A percentile compares a stretch with the other conserved stretches of the same genome.
These are phyloP conservation scores for Mormyrus lacerda DNA, from an alignment of 2,113 vertebrate genomes.

Conservation along the genomic window DNA sequence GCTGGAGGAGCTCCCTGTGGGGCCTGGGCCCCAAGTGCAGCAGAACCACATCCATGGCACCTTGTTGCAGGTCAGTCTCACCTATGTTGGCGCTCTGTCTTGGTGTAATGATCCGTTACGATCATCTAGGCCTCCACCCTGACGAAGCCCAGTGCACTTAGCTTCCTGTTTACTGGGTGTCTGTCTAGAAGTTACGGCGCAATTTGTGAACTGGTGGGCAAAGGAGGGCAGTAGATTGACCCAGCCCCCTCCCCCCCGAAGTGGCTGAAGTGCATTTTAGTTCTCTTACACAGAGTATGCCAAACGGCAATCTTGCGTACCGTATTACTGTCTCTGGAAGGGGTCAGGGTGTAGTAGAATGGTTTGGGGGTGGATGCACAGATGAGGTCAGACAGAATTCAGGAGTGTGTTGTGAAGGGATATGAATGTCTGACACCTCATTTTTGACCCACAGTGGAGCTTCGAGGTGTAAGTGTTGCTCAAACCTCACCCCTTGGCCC, in stretches of 20 bases:
- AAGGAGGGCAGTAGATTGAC: background rate
- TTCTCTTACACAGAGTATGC: no score
- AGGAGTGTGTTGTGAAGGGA: background rate
- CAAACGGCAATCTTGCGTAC: no score
- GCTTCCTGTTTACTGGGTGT: background rate
- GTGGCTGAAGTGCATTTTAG: background rate
- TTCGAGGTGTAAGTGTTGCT: background rate
- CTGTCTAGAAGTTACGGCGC: background rate
- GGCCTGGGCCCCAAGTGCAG: conserved; percentile 45
- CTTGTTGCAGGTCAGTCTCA: conserved; percentile 72
- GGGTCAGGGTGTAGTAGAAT: background rate
- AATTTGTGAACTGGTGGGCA: background rate
- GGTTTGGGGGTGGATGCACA: background rate
- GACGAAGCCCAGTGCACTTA: background rate
- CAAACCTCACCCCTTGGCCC: background rate
- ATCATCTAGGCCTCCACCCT: background rate
- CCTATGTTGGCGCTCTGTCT: background rate
- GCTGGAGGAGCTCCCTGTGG: conserved; percentile 65
- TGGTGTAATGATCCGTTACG: background rate
- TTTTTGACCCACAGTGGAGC: background rate
- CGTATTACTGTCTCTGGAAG: background rate
- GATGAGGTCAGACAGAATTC: background rate
- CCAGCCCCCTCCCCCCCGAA: background rate
- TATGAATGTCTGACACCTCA: background rate
- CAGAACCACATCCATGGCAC: conserved; percentile 84